Percentiles rank a stretch among this genome's conserved stretches.
phyloP scores from a whole-genome alignment of 2,113 vertebrate species.

The Laticauda laticaudata region DNA sequence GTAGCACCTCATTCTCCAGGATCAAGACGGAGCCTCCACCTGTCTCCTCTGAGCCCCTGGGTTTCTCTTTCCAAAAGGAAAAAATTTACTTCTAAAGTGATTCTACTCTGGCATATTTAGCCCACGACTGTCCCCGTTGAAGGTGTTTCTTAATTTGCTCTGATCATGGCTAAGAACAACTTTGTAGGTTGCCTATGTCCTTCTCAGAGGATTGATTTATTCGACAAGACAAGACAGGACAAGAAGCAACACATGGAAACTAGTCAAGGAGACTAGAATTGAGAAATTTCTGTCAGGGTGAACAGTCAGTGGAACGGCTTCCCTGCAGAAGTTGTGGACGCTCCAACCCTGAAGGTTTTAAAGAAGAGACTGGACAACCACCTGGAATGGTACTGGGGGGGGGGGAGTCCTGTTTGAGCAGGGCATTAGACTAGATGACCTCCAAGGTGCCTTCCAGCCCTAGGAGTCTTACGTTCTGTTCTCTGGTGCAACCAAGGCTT shows the following conservation, averaged over 20 bases:
- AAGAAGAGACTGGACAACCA: neutral
- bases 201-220: neutral
- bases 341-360: neutral
- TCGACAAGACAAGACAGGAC: neutral
- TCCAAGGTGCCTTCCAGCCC: neutral
- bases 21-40: neutral
- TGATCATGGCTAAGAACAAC: neutral
- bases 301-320: neutral
- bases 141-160: neutral
- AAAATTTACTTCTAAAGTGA: neutral
- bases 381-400: neutral
- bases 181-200: neutral
- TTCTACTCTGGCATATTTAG: neutral
- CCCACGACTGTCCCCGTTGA: neutral
- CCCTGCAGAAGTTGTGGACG: neutral
- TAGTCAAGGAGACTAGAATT: neutral
- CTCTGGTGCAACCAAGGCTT: neutral
- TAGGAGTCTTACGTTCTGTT: no score
- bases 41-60: neutral
- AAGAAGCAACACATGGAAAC: neutral
- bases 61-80: neutral
- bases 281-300: neutral
- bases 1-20: neutral
- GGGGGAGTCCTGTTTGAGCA: neutral
- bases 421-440: neutral